Conservation (phyloP, 2,888 invertebrate genomes). For the Aspidapion aeneum region DNA sequence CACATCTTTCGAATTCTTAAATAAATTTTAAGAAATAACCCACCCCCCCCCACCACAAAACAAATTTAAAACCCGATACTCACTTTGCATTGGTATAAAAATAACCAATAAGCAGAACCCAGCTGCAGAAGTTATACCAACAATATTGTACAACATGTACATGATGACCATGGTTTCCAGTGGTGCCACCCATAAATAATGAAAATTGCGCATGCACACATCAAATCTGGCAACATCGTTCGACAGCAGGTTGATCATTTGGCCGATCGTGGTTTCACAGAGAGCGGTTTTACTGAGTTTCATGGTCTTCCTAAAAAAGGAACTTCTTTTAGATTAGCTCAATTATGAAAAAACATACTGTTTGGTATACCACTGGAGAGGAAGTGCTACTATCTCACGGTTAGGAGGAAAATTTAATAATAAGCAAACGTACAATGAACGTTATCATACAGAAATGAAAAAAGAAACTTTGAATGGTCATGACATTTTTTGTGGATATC, state of each 20-base stretch:
- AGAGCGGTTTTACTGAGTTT: slow-evolving; percentile 76
- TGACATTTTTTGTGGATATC: too few species aligned
- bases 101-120: slow-evolving; percentile 53
- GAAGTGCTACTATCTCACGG: too few species aligned
- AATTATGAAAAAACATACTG: too few species aligned
- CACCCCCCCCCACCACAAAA: too few species aligned
- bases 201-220: slow-evolving; percentile 70
- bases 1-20: background rate
- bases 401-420: too few species aligned
- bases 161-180: slow-evolving; percentile 70
- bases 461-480: too few species aligned
- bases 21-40: too few species aligned
- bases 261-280: slow-evolving; percentile 75
- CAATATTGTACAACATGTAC: slow-evolving; percentile 60
- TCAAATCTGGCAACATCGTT: slow-evolving; percentile 89
- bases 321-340: too few species aligned
- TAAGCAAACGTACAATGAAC: too few species aligned
- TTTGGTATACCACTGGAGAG: too few species aligned
- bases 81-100: slow-evolving; percentile 50
- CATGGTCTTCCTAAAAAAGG: slow-evolving; percentile 66
- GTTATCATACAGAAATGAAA: too few species aligned
- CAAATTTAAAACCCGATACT: slow-evolving; percentile 25
- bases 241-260: slow-evolving; percentile 56
- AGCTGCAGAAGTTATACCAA: slow-evolving; percentile 52
- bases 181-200: slow-evolving; percentile 79